These are phyloP conservation scores for Melanerpes aurifrons DNA, from an alignment of 2,113 vertebrate genomes.

Conservation along the genomic window DNA sequence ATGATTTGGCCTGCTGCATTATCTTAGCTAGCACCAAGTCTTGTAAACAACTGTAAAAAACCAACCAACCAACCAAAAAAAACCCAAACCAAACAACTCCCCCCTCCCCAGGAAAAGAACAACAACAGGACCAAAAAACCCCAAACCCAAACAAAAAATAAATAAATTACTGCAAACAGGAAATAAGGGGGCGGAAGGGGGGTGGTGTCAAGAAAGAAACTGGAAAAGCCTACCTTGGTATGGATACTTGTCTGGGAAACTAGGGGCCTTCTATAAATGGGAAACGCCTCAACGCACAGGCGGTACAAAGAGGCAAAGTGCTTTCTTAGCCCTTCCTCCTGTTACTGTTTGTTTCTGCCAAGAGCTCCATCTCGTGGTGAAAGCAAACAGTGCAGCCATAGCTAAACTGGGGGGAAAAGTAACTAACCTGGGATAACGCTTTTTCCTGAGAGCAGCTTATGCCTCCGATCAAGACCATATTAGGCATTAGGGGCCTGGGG, in stretches of 20 bases:
- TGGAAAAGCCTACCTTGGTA: background rate
- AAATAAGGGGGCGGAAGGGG: background rate
- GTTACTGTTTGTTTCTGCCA: background rate
- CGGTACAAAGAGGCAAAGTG: background rate
- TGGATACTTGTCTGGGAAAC: background rate
- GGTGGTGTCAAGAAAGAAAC: too few species aligned
- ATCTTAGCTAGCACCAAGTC: background rate
- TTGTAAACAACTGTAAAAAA: background rate
- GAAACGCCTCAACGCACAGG: background rate
- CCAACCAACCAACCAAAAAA: background rate
- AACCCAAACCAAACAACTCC: background rate
- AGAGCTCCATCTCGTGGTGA: slow-evolving; percentile 2
- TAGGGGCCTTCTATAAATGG: background rate
- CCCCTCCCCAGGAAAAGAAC: too few species aligned
- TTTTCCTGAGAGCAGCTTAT: slow-evolving; percentile 76
- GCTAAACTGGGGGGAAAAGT: background rate
- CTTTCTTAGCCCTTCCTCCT: background rate
- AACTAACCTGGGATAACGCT: slow-evolving; percentile 76
- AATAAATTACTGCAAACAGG: background rate
- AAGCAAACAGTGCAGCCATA: background rate
- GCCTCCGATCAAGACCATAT: slow-evolving; percentile 80
- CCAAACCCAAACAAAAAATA: background rate
- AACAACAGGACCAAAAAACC: too few species aligned
- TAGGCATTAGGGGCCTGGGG: slow-evolving; percentile 81
- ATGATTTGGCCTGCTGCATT: background rate